These are phyloP conservation scores for Enteromius mattozi DNA, from an alignment of 2,797 vertebrate genomes.

Conservation along the genomic window DNA sequence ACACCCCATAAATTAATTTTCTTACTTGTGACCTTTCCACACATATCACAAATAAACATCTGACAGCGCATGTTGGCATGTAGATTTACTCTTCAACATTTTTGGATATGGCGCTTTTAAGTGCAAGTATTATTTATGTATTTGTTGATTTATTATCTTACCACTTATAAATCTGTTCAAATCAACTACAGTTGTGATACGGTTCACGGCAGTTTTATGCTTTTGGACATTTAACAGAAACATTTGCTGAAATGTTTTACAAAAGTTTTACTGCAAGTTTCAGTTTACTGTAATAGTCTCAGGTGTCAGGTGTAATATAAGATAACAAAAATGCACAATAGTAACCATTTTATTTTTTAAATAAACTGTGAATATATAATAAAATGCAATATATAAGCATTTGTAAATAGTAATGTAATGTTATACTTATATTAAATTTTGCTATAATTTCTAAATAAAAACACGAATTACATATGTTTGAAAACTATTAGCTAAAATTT, in stretches of 20 bases:
- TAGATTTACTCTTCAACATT: neutral
- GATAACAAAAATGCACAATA: conserved; percentile 66
- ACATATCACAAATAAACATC: conserved; percentile 27
- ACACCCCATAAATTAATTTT: conserved; percentile 36
- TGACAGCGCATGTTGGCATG: conserved; percentile 18
- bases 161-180: conserved; percentile 14
- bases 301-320: conserved; percentile 80
- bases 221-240: conserved; percentile 58
- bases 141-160: conserved; percentile 21
- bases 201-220: neutral
- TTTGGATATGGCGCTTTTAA: conserved; percentile 1
- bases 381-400: too few relatives aligned
- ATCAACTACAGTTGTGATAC: neutral
- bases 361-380: too few relatives aligned
- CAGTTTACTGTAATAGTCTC: conserved; percentile 50
- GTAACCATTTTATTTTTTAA: too few relatives aligned
- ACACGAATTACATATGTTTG: neutral
- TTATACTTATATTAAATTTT: too few relatives aligned
- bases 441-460: neutral
- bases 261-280: conserved; percentile 71
- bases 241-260: conserved; percentile 56
- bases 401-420: too few relatives aligned
- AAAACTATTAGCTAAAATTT: too few relatives aligned
- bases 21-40: conserved; percentile 32
- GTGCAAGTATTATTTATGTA: conserved; percentile 17